A percentile compares a stretch with the other conserved stretches of the same genome.
These are phyloP conservation scores for Cottus gobio DNA, from an alignment of 2,113 vertebrate species.

Conservation along the genomic window DNA sequence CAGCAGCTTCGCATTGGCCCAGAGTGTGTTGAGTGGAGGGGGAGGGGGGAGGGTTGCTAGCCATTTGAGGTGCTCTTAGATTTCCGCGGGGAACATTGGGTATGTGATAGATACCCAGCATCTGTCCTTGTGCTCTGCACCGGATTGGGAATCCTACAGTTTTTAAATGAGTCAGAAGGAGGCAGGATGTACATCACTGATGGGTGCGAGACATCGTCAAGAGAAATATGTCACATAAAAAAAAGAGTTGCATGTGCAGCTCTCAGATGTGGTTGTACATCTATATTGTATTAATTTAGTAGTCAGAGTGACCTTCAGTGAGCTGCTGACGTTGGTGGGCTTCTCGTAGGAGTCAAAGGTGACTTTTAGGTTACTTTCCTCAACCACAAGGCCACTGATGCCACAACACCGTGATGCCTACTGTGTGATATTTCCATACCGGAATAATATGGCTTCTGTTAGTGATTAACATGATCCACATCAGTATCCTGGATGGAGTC, in stretches of 20 bases:
- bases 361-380: constrained; percentile 10
- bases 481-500: constrained; percentile 15
- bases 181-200: constrained; percentile 21
- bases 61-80: constrained; percentile 32
- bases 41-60: constrained; percentile 13
- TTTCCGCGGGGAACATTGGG: constrained; percentile 42
- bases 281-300: neutral
- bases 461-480: constrained; percentile 23
- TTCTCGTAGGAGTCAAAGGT: constrained; percentile 14
- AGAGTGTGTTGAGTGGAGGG: neutral
- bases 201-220: neutral
- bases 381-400: constrained; percentile 11
- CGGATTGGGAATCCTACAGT: constrained; percentile 1
- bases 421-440: constrained; percentile 10
- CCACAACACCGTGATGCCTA: constrained; percentile 2
- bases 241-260: constrained; percentile 22
- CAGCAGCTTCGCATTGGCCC: constrained; percentile 51
- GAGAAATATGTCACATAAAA: constrained; percentile 25
- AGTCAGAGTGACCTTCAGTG: neutral
- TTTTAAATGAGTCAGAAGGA: constrained; percentile 26
- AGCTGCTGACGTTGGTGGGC: neutral
- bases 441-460: constrained; percentile 30
- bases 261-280: constrained; percentile 32
- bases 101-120: constrained; percentile 64
- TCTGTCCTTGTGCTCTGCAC: constrained; percentile 54